Percentiles rank a stretch among this genome's conserved stretches.
Conservation (phyloP, 1,140 invertebrate species). For the Scaptomyza hsui region DNA sequence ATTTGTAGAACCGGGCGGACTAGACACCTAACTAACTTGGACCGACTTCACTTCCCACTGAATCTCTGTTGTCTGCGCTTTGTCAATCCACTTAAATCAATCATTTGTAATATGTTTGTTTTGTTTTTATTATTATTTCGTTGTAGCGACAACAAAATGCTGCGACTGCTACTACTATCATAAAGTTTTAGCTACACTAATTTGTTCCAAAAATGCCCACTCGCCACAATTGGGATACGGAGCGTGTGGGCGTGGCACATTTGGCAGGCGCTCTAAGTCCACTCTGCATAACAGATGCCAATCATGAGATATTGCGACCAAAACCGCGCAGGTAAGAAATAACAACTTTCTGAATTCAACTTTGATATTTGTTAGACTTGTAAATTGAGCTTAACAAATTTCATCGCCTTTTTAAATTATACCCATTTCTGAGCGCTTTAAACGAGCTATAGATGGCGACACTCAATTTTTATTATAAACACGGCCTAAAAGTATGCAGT, state of each 20-base stretch:
- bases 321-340: constrained; percentile 91
- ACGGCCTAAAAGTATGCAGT: constrained; percentile 31
- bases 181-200: background rate
- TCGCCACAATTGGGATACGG: constrained; percentile 75
- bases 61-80: constrained; percentile 13
- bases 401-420: background rate
- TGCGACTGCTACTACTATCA: background rate
- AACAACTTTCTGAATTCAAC: background rate
- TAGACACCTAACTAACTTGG: constrained; percentile 28
- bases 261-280: constrained; percentile 88
- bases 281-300: constrained; percentile 89
- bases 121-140: background rate
- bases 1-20: constrained; percentile 42
- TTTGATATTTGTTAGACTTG: background rate
- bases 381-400: background rate
- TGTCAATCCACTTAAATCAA: constrained; percentile 17
- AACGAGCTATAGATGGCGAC: constrained; percentile 29
- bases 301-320: constrained; percentile 93
- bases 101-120: constrained; percentile 18
- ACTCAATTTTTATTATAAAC: too few relatives aligned
- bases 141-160: constrained; percentile 38
- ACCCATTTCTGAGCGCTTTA: background rate
- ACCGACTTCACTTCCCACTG: background rate
- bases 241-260: constrained; percentile 85
- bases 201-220: constrained; percentile 58